Conservation (phyloP, 2,113 vertebrate genomes). For the Xenus cinereus region DNA sequence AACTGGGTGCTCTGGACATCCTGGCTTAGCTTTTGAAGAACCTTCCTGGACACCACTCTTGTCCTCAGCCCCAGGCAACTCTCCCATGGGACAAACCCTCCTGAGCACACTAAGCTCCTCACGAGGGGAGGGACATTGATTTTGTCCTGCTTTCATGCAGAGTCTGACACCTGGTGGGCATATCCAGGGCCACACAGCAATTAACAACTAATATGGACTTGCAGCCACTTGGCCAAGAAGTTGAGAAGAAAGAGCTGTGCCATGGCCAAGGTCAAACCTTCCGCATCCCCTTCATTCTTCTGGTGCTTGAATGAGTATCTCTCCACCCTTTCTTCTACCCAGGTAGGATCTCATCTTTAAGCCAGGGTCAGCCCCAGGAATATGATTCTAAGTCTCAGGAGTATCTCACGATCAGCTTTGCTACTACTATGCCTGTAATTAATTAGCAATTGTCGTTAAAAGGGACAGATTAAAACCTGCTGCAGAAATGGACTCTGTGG, state of each 20-base stretch:
- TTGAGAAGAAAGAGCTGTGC: neutral
- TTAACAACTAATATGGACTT: neutral
- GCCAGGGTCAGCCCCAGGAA: neutral
- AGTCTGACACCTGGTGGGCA: neutral
- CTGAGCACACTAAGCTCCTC: fast-evolving
- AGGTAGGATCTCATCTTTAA: neutral
- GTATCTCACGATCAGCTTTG: neutral
- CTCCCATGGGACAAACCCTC: neutral
- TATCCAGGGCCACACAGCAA: neutral
- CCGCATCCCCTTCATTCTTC: neutral
- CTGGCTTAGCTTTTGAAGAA: neutral
- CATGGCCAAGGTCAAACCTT: neutral
- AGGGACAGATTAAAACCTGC: neutral
- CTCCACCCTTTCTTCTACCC: neutral
- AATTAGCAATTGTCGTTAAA: neutral
- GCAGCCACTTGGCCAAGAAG: neutral
- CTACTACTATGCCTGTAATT: neutral
- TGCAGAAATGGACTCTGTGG: neutral
- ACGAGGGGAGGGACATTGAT: neutral
- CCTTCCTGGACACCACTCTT: fast-evolving
- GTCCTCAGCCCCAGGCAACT: neutral
- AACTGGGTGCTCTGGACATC: neutral
- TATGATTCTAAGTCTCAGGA: neutral
- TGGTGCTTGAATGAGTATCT: neutral
- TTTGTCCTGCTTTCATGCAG: neutral